Base-by-base conservation (phyloP, 2,113 vertebrate species). In the Pomatostomus ruficeps region DNA sequence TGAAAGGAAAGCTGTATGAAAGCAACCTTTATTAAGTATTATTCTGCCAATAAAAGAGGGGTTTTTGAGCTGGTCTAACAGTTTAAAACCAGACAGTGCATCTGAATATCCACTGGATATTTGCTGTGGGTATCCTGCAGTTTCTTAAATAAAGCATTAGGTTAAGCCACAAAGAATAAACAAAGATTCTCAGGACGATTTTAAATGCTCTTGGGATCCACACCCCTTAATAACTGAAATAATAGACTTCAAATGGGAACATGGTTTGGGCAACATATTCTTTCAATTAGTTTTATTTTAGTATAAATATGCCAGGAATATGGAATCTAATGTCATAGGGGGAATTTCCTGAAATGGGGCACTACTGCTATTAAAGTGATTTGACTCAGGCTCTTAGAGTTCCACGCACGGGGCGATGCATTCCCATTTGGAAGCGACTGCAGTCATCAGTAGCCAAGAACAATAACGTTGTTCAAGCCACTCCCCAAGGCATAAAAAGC, bases 81-180 rank as follows among this genome's bases (percentile, higher is more conserved):
- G 33, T 36, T 80, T 73, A 52, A 81, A 92, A 74, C 10, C 29
- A 40, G 24, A 42, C n/a, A 26, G 40, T 14, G 49, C 80, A 63
- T 49, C 29, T 49, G 70, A 49, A 17, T 45, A 61, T 51, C 81
- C 85, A 23, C 23, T 71, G 58, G 26, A 63, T 61, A 83, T 51
- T 67, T 90, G 65, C 48, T 87, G 70, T 15, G 70, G 36, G 24
- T 46, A 54, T 83, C 95, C 40, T 61, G 89, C 91, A 89, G 72
- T 78, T 91, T 89, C 91, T 96, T 83, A 96, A 75, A 91, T 68
- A 83, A 96, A 96, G 79, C 15, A 73, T 83, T 92, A 95, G 65
- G 66, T 87, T 22, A 14, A 95, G 79, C 88, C 87, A 62, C 22
- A 45, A 93, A 87, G 79, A 75, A 95, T 42, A 96, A 95, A 91